phyloP scores from a whole-genome alignment of 2,888 invertebrate species.

The Drosophila testacea region DNA sequence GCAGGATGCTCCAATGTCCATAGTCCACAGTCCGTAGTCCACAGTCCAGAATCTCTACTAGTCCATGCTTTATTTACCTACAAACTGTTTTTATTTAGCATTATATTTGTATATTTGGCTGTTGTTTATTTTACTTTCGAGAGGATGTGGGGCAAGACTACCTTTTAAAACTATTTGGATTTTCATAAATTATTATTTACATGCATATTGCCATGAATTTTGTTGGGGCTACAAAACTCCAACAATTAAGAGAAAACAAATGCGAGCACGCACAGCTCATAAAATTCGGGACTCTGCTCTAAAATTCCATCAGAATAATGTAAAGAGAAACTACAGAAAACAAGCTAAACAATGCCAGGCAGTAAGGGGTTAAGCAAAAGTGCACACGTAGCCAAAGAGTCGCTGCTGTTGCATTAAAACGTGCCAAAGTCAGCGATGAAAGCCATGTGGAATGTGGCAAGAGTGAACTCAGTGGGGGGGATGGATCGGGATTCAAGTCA shows the following conservation, averaged over 20 bases:
- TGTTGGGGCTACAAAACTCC: slow-evolving; percentile 19
- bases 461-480: neutral
- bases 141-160: neutral
- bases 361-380: slow-evolving; percentile 44
- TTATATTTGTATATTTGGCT: slow-evolving; percentile 53
- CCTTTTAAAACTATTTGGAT: slow-evolving; percentile 59
- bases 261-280: slow-evolving; percentile 59
- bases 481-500: slow-evolving; percentile 11
- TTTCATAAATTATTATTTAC: slow-evolving; percentile 77
- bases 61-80: slow-evolving; percentile 67
- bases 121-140: slow-evolving; percentile 27
- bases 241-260: slow-evolving; percentile 35
- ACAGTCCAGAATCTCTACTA: slow-evolving; percentile 13
- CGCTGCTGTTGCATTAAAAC: slow-evolving; percentile 59
- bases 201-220: slow-evolving; percentile 36
- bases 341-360: slow-evolving; percentile 41
- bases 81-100: slow-evolving; percentile 69
- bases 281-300: slow-evolving; percentile 58
- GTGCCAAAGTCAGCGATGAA: slow-evolving; percentile 62
- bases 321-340: slow-evolving; percentile 27
- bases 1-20: slow-evolving; percentile 32
- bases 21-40: slow-evolving; percentile 24
- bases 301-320: slow-evolving; percentile 67
- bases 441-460: slow-evolving; percentile 13
- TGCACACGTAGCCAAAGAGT: slow-evolving; percentile 45